Evolutionary conservation across 2,797 vertebrate genomes (phyloP).

Genomic region (Remorina albescens): DNA sequence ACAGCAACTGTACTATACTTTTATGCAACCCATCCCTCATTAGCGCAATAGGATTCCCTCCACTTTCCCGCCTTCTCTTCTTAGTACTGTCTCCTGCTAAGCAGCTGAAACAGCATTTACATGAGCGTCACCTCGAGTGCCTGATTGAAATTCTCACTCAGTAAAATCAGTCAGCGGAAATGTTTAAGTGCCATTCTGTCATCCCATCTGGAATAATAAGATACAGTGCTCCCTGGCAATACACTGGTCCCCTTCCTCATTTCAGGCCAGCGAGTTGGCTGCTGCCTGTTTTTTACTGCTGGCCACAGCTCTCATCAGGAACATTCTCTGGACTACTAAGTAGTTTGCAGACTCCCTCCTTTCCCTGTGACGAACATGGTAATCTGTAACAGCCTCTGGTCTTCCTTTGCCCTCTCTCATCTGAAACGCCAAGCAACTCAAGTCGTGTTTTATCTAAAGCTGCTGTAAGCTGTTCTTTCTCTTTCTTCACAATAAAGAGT

Average conservation of each 20-base stretch:
- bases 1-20: conserved; percentile 70
- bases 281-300: conserved; percentile 36
- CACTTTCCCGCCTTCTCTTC: conserved; percentile 29
- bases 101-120: conserved; percentile 58
- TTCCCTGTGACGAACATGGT: conserved; percentile 52
- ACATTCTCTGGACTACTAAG: conserved; percentile 42
- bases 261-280: conserved; percentile 47
- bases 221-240: conserved; percentile 55
- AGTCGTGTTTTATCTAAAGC: conserved; percentile 41
- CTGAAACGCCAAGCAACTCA: conserved; percentile 28
- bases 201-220: conserved; percentile 72
- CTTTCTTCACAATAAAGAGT: conserved; percentile 19
- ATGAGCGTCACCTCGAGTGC: conserved; percentile 52
- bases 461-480: conserved; percentile 44
- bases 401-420: conserved; percentile 46
- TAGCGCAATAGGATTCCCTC: conserved; percentile 60
- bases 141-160: conserved; percentile 75
- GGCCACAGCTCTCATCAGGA: conserved; percentile 29
- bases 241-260: conserved; percentile 51
- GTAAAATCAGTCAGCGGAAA: conserved; percentile 72
- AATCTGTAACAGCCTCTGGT: conserved; percentile 50
- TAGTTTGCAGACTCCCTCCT: conserved; percentile 27
- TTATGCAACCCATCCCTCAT: conserved; percentile 70
- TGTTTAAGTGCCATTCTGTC: conserved; percentile 71
- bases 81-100: conserved; percentile 40